These are phyloP conservation scores for Berghia stephanieae DNA, from an alignment of 1,140 invertebrate genomes.

Conservation along the genomic window DNA sequence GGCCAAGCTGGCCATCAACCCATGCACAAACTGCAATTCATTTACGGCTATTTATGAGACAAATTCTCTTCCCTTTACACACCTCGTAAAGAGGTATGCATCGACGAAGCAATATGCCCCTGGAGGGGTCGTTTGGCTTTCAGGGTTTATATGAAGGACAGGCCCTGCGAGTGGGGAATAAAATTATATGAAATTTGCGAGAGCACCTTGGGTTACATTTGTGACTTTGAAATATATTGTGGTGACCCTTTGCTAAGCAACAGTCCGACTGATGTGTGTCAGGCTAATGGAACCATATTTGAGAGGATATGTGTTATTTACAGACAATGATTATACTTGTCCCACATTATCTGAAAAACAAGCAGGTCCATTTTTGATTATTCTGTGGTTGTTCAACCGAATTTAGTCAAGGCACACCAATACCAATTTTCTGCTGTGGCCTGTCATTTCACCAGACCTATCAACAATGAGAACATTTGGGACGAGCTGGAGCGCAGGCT, in stretches of 20 bases:
- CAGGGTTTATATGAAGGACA: neutral
- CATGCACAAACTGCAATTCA: too few species aligned
- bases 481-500: too few species aligned
- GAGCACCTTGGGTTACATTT: neutral
- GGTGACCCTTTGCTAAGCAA: neutral
- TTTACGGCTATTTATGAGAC: too few species aligned
- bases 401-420: too few species aligned
- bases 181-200: neutral
- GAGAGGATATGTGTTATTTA: neutral
- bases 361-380: too few species aligned
- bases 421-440: too few species aligned
- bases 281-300: neutral
- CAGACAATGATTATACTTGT: neutral
- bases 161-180: neutral
- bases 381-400: too few species aligned
- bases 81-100: neutral
- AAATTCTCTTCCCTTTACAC: too few species aligned
- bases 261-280: neutral
- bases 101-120: neutral
- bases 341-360: neutral
- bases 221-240: neutral
- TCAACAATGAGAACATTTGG: too few species aligned
- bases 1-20: too few species aligned
- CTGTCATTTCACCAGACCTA: too few species aligned
- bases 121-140: neutral